Evolutionary conservation across 2,113 vertebrate genomes (phyloP).

Genomic region (Rousettus leschenaultii): DNA sequence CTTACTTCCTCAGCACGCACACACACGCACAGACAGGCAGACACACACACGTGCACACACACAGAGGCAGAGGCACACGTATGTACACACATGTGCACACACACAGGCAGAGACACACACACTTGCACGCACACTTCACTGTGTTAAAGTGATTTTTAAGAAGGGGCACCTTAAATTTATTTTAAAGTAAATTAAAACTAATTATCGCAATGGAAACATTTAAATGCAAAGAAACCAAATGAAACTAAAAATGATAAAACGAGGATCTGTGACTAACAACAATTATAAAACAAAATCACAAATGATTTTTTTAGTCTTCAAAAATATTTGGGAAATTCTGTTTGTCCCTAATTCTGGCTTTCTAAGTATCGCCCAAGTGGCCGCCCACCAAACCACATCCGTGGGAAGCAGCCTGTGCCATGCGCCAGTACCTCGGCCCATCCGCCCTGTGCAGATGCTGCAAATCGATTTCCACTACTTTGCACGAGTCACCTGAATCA

Average conservation of each 20-base stretch:
- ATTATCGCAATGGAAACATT: neutral
- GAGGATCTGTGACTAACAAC: neutral
- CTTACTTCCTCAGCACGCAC: neutral
- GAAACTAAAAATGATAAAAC: neutral
- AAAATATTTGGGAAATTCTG: neutral
- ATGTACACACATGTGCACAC: too few relatives aligned
- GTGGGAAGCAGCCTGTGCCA: neutral
- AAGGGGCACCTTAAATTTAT: neutral
- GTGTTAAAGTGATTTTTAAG: neutral
- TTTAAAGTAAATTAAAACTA: slow-evolving; percentile 20
- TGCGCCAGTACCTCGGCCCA: neutral
- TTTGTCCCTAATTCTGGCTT: neutral
- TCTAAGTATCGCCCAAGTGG: neutral
- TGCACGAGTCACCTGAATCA: neutral
- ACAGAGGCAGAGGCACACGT: too few relatives aligned
- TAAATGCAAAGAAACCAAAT: neutral
- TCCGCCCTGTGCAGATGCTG: neutral
- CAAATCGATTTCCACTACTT: neutral
- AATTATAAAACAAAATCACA: neutral
- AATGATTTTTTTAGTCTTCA: neutral
- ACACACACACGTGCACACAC: too few relatives aligned
- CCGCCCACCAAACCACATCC: neutral
- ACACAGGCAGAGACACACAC: rapidly evolving
- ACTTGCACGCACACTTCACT: neutral
- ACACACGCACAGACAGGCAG: rapidly evolving